Base-by-base conservation (phyloP, 2,113 vertebrate genomes). In the Scalopus aquaticus region DNA sequence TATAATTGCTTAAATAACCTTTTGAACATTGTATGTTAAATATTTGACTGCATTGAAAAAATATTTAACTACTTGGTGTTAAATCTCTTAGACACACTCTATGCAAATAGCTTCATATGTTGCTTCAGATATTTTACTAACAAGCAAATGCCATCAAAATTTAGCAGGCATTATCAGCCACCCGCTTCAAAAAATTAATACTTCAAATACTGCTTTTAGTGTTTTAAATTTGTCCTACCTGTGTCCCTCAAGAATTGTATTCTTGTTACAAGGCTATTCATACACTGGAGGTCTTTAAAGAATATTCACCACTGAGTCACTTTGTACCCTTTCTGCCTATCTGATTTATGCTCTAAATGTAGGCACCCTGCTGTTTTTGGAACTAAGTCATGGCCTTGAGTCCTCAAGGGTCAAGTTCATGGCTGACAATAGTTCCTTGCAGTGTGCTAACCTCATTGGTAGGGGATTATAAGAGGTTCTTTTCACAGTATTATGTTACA, bases 21-120 rank as follows among this genome's bases (percentile, higher is more conserved):
- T 88, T 86, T 86, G 51, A 60, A 39, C 9, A 65, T 93, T 93
- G 42, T 60, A 84, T 85, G 28, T 77, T 91, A 91, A 91, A 95
- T 91, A 93, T 95, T 88, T 92, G 77, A 51, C 44, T 72, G 17
- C 20, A 77, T 85, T 87, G 73, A 73, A 94, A 80, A 94, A 80
- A 69, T 56, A 72, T 92, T 83, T 70, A 95, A 56, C 72, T 87
- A 39, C 58, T 78, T 83, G n/a, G 39, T 56, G 54, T 88, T 93
- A 88, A 95, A 90, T 69, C 70, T 58, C 37, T 94, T 85, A 81
- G n/a, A 86, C 69, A 93, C 39, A 86, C 30, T 46, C 82, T 72
- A 46, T 67, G 69, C n/a, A 88, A 83, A 93, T 64, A 79, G 44
- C 13, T 95, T 77, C 6, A 20, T 80, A 96, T 5, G 64, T 10